Evolutionary conservation across 2,113 vertebrate genomes (phyloP), one percentile per base, ranked within the genome.

Genomic region (Paramormyrops kingsleyae): DNA sequence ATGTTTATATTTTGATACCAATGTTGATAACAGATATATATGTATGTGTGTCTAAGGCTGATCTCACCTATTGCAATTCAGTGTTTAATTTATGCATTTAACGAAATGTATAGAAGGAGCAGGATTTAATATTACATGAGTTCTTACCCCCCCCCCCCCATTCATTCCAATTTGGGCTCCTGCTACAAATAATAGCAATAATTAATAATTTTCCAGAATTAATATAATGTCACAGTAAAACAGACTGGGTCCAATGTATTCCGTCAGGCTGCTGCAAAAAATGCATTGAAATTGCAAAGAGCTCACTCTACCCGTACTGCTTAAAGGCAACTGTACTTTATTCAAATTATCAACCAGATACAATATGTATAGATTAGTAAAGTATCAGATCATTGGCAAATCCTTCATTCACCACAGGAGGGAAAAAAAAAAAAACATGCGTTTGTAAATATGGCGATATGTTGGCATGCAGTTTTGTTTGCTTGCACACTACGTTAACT

Each of bases 301-400:
- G 8, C 53, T 56, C 47, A 88, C 21, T 12, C 52, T 19, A 31
- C 59, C 39, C 31, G 1, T 10, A 9, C 39, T 44, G 31, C 31
- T 62, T 66, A 88, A 88, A 88, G 52, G 87, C 87, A 88, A 88
- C 87, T 88, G 53, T 88, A 88, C 87, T 88, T 88, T 88, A 88
- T 88, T 88, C 53, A 88, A 88, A 88, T 88, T 27, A 66, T 87
- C 85, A 87, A 62, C 87, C 46, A 50, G 56, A 88, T 88, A 88
- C 86, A 87, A 87, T 88, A 88, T 44, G 87, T 88, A 88, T 66
- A 44, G 52, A 42, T 59, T 39, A 88, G 87, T 62, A 27, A 88
- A 88, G 9, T 44, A 66, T 59, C 35, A 66, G 53, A 59, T 88
- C 87, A 88, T 44, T 88, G 56, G 53, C 87, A 88, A 88, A 62